phyloP scores from a whole-genome alignment of 2,113 vertebrate genomes.

The Psilopogon haemacephalus region DNA sequence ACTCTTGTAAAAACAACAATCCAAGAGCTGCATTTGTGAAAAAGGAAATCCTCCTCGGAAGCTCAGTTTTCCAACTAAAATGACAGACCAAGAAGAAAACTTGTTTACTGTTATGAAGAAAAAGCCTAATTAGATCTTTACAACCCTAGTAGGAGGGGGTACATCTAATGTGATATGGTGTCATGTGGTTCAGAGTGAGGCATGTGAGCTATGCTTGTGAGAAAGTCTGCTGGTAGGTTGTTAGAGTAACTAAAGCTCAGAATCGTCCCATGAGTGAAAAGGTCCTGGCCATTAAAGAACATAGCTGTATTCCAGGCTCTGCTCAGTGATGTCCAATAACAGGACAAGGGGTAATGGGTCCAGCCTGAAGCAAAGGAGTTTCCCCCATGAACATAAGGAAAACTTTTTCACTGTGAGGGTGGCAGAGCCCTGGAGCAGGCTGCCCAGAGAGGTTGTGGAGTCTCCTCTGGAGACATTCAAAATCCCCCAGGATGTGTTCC shows the following conservation, averaged over 20 bases:
- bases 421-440: no score
- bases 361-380: no score
- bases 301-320: not conserved
- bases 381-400: no score
- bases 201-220: not conserved
- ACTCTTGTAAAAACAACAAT: not conserved
- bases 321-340: no score
- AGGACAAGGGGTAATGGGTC: no score
- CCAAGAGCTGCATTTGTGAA: not conserved
- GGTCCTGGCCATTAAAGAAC: not conserved
- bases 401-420: no score
- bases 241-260: not conserved
- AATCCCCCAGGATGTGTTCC: no score
- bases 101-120: not conserved
- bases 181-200: not conserved
- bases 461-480: no score
- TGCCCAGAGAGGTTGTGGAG: no score
- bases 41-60: not conserved
- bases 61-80: not conserved
- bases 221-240: not conserved
- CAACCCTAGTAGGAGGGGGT: not conserved
- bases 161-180: not conserved
- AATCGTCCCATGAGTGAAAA: not conserved
- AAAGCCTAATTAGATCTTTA: not conserved
- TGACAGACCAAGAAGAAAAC: not conserved